These are phyloP conservation scores for Rhogogaster chlorosoma DNA, from an alignment of 2,888 invertebrate species.

Conservation along the genomic window DNA sequence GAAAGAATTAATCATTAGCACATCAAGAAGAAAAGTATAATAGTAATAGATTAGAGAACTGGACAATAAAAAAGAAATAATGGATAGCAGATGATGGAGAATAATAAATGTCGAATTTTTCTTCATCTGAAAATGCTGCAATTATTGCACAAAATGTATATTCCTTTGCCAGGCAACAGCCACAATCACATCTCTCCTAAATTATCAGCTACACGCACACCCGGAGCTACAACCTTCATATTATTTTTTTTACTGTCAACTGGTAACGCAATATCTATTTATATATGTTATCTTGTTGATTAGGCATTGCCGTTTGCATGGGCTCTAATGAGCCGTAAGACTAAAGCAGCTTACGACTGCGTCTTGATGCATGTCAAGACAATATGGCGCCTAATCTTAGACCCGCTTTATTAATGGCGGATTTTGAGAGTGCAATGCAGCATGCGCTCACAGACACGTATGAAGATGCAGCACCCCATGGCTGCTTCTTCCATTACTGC, in stretches of 20 bases:
- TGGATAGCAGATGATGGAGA: neutral
- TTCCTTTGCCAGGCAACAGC: too few species aligned
- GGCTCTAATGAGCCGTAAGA: constrained; percentile 46
- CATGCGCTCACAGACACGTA: neutral
- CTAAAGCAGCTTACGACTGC: neutral
- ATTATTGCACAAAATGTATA: too few species aligned
- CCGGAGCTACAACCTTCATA: too few species aligned
- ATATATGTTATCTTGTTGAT: neutral
- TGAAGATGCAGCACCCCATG: neutral
- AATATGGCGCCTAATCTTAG: constrained; percentile 15
- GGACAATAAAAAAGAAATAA: neutral
- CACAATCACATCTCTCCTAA: neutral
- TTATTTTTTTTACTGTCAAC: neutral
- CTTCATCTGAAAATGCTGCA: too few species aligned
- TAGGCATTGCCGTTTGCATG: constrained; percentile 44
- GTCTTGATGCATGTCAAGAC: neutral
- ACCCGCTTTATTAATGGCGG: too few species aligned
- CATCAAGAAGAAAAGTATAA: too few species aligned
- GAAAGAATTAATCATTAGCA: too few species aligned
- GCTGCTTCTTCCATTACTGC: constrained; percentile 47
- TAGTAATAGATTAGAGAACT: too few species aligned
- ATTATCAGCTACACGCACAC: neutral
- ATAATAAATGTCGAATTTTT: too few species aligned
- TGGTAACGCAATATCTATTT: neutral
- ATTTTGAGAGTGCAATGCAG: constrained; percentile 33